phyloP scores from a whole-genome alignment of 2,888 invertebrate species.

The Hermaeophaga mercurialis region DNA sequence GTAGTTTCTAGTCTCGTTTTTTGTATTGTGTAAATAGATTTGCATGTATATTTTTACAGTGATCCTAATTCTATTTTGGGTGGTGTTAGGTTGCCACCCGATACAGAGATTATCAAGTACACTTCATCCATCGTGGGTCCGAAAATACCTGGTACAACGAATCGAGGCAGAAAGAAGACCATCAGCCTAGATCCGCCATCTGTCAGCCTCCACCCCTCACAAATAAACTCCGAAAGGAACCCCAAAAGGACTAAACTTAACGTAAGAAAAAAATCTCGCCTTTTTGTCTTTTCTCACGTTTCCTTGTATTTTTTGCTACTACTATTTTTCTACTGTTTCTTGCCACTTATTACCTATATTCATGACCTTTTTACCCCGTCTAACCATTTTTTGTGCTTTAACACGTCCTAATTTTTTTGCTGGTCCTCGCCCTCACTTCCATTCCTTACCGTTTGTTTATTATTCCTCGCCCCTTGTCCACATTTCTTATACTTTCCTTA shows the following conservation, averaged over 20 bases:
- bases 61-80: conserved; percentile 83
- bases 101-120: conserved; percentile 89
- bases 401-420: no score
- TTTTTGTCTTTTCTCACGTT: no score
- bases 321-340: no score
- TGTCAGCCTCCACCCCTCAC: conserved; percentile 63
- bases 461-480: no score
- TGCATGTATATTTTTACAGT: conserved; percentile 58
- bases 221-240: conserved; percentile 57
- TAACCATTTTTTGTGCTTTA: no score
- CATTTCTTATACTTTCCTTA: no score
- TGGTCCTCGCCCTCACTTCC: no score
- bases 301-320: no score
- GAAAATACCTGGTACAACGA: conserved; percentile 83
- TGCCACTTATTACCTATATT: no score
- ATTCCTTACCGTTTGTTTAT: no score
- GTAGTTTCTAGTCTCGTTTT: no score
- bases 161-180: conserved; percentile 85
- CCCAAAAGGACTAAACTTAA: conserved; percentile 55
- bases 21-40: conserved; percentile 28
- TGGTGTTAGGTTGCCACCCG: conserved; percentile 82
- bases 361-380: no score
- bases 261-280: conserved; percentile 47
- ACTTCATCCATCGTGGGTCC: conserved; percentile 86
- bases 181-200: conserved; percentile 81